Evolutionary conservation across 2,113 vertebrate species (phyloP), one percentile per base, ranked within the genome.

Genomic region (Nipponia nippon): DNA sequence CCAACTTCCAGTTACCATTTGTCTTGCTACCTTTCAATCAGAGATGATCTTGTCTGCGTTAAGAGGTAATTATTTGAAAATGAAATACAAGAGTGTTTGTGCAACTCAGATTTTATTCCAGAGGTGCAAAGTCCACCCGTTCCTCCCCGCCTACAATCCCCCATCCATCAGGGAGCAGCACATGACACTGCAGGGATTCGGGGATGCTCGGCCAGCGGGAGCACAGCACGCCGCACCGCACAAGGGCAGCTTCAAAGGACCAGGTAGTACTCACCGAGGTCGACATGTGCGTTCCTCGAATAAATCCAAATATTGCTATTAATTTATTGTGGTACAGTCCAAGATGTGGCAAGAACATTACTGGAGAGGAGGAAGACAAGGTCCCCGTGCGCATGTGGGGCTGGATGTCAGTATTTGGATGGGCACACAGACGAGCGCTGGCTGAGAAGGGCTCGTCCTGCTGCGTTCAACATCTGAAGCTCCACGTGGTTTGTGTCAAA

Each of bases 151-250:
- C 29, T 7, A 25, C 56, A 25, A 3, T 5, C 2, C 29, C 13
- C 23, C 1, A 0, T 6, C 58, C 30, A 1, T 2, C 13, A 0
- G 32, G 34, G 17, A 46, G 30, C 34, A 3, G 6, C 0, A 2
- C 0, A 7, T 15, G 50, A 5, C 44, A 6, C 34, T 1, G 63
- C 14, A 7, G 66, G 61, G 58, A 22, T 1, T 2, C 15, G 5
- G n/a, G 29, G n/a, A n/a, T 40, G 42, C 13, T n/a, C 16, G 2
- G 36, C 23, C 2, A 0, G 38, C 2, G 13, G 36, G 13, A 40
- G 50, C 38, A 7, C 38, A 26, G 46, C 47, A 7, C 1, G 1
- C 3, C 6, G 0, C 63, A 9, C 17, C 8, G 10, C 2, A 7
- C 27, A 11, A 3, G 34, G 26, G 36, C 58, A 29, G 30, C 53